Evolutionary conservation across 1,140 invertebrate species (phyloP).

Genomic region (Drosophila triauraria): DNA sequence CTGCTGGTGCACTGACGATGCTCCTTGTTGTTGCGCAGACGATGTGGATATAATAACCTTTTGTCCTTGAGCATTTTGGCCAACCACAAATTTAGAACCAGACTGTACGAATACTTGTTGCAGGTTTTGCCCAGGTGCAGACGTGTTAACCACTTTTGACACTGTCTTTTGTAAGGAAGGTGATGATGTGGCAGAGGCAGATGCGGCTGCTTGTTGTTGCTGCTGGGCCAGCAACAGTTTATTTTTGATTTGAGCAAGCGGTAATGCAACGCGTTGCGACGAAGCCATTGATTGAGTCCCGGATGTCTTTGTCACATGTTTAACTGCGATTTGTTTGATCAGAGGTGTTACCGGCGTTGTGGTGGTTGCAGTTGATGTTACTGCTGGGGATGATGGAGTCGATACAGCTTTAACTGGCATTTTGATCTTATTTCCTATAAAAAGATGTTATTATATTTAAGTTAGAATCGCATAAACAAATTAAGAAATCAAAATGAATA

Average conservation of each 20-base stretch:
- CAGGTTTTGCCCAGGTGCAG: constrained; percentile 48
- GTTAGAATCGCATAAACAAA: no score
- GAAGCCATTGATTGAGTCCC: constrained; percentile 46
- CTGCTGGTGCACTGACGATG: constrained; percentile 59
- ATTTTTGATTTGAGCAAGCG: constrained; percentile 69
- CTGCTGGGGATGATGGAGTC: constrained; percentile 30
- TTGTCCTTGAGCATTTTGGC: constrained; percentile 80
- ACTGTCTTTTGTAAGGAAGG: constrained; percentile 64
- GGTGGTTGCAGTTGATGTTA: constrained; percentile 29
- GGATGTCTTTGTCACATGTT: constrained; percentile 68
- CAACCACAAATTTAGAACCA: constrained; percentile 74
- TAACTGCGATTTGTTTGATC: constrained; percentile 76
- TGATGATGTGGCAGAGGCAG: constrained; percentile 18
- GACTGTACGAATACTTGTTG: constrained; percentile 80
- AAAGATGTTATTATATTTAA: neutral
- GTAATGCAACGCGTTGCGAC: constrained; percentile 70
- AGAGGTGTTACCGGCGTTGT: constrained; percentile 38
- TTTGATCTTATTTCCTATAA: constrained; percentile 56
- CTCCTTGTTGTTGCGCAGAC: constrained; percentile 45
- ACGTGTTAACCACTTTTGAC: constrained; percentile 38
- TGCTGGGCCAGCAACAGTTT: constrained; percentile 66
- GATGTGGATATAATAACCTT: constrained; percentile 76
- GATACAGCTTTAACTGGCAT: constrained; percentile 66
- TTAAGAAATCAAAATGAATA: no score
- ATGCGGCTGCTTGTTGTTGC: constrained; percentile 42